These are phyloP conservation scores for Alcis repandata DNA, from an alignment of 2,888 invertebrate genomes.

Conservation along the genomic window DNA sequence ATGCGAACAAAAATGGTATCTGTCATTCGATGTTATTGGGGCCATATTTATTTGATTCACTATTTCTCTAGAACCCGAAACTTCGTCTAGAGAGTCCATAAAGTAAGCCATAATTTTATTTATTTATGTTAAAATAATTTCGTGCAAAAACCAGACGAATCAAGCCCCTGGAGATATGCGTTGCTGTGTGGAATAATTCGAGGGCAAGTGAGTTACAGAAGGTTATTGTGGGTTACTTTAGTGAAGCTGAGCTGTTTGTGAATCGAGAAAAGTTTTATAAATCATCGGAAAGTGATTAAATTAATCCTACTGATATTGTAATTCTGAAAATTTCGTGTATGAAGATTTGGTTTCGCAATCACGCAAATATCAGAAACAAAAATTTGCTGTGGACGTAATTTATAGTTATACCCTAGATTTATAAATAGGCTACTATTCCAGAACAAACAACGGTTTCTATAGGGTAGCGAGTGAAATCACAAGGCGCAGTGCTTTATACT, in stretches of 20 bases:
- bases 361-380: too few relatives aligned
- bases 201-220: slow-evolving; percentile 16
- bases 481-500: too few relatives aligned
- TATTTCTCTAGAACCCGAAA: slow-evolving; percentile 6
- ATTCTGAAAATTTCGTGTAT: too few relatives aligned
- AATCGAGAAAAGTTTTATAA: not conserved
- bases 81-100: slow-evolving; percentile 23
- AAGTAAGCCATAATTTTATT: slow-evolving; percentile 25
- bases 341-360: too few relatives aligned
- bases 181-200: slow-evolving; percentile 8
- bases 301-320: too few relatives aligned
- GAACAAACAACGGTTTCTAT: too few relatives aligned
- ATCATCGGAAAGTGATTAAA: too few relatives aligned
- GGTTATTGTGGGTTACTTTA: slow-evolving; percentile 4
- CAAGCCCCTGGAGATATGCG: not conserved
- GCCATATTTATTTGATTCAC: not conserved
- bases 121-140: slow-evolving; percentile 34
- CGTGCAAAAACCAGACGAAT: slow-evolving; percentile 24
- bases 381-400: too few relatives aligned
- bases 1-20: slow-evolving; percentile 4
- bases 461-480: too few relatives aligned
- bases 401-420: too few relatives aligned
- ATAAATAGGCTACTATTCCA: too few relatives aligned
- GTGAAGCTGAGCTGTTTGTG: not conserved
- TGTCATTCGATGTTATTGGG: not conserved